A percentile compares a stretch with the other conserved stretches of the same genome.
Evolutionary conservation across 2,113 vertebrate species (phyloP).

Genomic region (Dunckerocampus dactyliophorus): DNA sequence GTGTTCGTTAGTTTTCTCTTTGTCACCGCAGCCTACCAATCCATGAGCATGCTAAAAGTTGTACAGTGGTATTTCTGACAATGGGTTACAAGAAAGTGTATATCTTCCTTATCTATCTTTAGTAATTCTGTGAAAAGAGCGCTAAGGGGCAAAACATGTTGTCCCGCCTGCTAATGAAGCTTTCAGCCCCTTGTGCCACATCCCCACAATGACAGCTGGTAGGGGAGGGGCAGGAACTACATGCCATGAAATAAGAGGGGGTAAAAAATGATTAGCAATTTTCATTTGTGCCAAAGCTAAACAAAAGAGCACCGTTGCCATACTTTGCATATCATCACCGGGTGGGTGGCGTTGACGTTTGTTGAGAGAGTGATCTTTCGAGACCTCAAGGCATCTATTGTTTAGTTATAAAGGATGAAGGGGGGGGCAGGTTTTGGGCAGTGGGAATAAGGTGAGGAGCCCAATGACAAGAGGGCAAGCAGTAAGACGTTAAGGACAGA

Average conservation of each 20-base stretch:
- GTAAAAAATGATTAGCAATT: conserved; percentile 89
- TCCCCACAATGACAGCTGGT: conserved; percentile 89
- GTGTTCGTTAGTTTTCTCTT: neutral
- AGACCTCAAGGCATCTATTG: conserved; percentile 60
- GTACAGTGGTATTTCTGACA: conserved; percentile 3
- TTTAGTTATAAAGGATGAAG: conserved; percentile 50
- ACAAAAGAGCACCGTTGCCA: conserved; percentile 73
- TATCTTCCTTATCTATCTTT: conserved; percentile 57
- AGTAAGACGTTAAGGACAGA: conserved; percentile 6
- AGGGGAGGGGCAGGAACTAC: conserved; percentile 88
- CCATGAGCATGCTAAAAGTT: conserved; percentile 3
- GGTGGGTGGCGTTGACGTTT: conserved; percentile 35
- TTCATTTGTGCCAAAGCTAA: conserved; percentile 81
- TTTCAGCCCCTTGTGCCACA: conserved; percentile 83
- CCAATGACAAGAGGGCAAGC: conserved; percentile 13
- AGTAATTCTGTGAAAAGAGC: conserved; percentile 68
- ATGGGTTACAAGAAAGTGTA: conserved; percentile 16
- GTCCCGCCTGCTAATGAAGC: conserved; percentile 92
- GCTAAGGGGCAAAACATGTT: conserved; percentile 86
- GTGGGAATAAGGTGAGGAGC: conserved; percentile 16
- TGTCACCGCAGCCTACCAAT: too few relatives aligned
- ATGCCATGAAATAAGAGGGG: conserved; percentile 88
- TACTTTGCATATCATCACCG: conserved; percentile 74
- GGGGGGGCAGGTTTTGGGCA: conserved; percentile 18
- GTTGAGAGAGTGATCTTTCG: conserved; percentile 50